Base-by-base conservation (phyloP, 2,888 invertebrate species). In the Anthoptus insignis region DNA sequence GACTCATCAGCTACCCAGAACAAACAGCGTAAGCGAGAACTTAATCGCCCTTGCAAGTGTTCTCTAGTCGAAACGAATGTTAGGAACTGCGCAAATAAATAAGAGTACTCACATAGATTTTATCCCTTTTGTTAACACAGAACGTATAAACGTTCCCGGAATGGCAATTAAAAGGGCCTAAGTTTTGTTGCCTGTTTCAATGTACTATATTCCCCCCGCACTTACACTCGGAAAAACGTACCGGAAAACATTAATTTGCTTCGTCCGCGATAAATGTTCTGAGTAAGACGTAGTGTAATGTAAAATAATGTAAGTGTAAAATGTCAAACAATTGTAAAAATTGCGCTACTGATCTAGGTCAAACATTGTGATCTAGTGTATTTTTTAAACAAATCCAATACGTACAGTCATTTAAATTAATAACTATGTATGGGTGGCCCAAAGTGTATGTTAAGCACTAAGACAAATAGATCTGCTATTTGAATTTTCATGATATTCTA, bases 131-230 rank as follows among this genome's bases (percentile, higher is more conserved):
- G 39, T 39, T 24, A 61, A 61, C 49, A 61, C 61, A 22, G 47
- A 47, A 6, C 24, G 47, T 49, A 50, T 56, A 47, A 61, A 56
- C 19, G 49, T 24, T 14, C 19, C 56, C 54, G 61, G 61, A 63
- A 61, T 37, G 19, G 61, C 63, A 63, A 63, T 63, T 63, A 63
- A 63, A 63, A 56, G 63, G 63, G 56, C 37, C 56, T 54, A 56
- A 56, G 37, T 49, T 56, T 49, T 63, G 52, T 52, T 52, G 49
- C 47, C 61, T 24, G 45, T 39, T 19, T 29, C 56, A 57, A 39
- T 22, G 39, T 52, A 42, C 32, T 37, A 29, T 63, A 24, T 14
- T 54, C 16, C n/a, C 34, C 61, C 14, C 56, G 19, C 49, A 39
- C 37, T 63, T 39, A 57, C 49, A 50, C 29, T 56, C 14, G 39